phyloP scores from a whole-genome alignment of 2,797 vertebrate genomes.

The Gila robusta region DNA sequence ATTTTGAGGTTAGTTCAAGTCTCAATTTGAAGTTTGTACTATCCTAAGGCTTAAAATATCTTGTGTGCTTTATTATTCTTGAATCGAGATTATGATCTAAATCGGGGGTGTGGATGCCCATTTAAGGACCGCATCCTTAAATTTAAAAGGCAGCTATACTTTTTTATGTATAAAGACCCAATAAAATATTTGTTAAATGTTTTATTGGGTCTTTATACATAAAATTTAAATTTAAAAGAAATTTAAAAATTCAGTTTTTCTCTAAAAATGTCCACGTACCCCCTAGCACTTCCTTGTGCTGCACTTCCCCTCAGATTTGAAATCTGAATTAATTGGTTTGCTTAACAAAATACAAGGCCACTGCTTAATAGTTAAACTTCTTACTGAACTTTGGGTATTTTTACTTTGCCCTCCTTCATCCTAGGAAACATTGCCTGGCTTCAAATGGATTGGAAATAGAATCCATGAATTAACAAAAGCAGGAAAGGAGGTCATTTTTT shows the following conservation, averaged over 20 bases:
- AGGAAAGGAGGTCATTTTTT: constrained; percentile 89
- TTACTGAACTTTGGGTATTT: constrained; percentile 31
- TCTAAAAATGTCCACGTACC: background rate
- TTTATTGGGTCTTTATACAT: background rate
- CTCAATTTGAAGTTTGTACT: background rate
- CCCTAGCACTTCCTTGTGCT: background rate
- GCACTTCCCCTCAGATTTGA: no score
- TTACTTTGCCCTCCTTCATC: constrained; percentile 42
- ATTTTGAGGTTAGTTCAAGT: constrained; percentile 84
- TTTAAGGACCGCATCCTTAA: background rate
- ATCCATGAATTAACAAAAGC: constrained; percentile 86
- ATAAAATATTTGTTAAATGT: background rate
- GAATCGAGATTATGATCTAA: background rate
- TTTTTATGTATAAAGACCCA: background rate
- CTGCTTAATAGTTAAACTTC: background rate
- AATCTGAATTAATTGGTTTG: background rate
- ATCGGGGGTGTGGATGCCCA: background rate
- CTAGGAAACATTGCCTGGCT: constrained; percentile 96
- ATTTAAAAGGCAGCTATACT: background rate
- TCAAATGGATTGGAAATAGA: constrained; percentile 96
- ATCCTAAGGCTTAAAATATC: background rate
- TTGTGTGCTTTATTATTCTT: background rate
- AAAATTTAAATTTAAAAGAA: background rate
- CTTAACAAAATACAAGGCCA: background rate
- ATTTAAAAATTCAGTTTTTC: background rate